A percentile compares a stretch with the other conserved stretches of the same genome.
These are phyloP conservation scores for Centropyge bicolor DNA, from an alignment of 2,797 vertebrate genomes.

Conservation along the genomic window DNA sequence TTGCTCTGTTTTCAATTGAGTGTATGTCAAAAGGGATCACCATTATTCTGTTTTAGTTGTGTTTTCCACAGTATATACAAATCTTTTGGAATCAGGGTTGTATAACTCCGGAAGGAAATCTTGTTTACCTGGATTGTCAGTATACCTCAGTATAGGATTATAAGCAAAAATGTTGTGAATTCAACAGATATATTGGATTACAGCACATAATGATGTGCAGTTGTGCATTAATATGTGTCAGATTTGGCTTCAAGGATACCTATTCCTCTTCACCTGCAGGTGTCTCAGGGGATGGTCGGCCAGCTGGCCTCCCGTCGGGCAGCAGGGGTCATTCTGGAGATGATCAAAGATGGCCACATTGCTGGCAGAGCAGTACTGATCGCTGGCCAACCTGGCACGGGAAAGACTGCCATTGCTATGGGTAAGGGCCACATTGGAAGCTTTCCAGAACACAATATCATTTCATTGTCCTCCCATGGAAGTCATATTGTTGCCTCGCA, in stretches of 20 bases:
- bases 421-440: constrained; percentile 79
- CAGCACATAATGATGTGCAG: background rate
- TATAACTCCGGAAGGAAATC: background rate
- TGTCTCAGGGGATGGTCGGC: constrained; percentile 96
- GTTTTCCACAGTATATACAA: no score
- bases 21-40: no score
- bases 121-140: background rate
- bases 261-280: constrained; percentile 77
- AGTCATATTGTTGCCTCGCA: background rate
- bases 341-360: constrained; percentile 96
- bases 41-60: no score
- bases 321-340: constrained; percentile 93
- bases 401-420: constrained; percentile 96
- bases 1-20: no score
- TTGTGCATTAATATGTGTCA: background rate
- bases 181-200: background rate
- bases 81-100: no score
- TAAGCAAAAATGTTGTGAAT: background rate
- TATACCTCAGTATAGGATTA: background rate
- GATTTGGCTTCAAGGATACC: constrained; percentile 15
- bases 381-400: constrained; percentile 94
- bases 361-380: constrained; percentile 93
- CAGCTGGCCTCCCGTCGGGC: constrained; percentile 95
- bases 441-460: constrained; percentile 17
- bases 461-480: constrained; percentile 10